Percentiles rank a stretch among this genome's conserved stretches.
phyloP scores from a whole-genome alignment of 2,797 vertebrate species.

The Muscicapa striata region DNA sequence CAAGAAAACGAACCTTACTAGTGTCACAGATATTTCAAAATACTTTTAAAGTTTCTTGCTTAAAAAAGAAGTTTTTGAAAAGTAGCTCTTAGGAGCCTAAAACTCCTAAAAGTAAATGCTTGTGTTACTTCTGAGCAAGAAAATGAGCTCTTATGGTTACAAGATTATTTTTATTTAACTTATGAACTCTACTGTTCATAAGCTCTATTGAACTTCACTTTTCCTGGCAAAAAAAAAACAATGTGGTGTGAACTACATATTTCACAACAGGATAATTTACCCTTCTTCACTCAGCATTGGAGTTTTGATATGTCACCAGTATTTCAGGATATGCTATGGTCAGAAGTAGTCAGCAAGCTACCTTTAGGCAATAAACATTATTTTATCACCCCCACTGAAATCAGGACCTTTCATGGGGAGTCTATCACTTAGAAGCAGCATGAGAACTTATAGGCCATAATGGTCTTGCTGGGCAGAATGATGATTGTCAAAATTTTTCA shows the following conservation, averaged over 20 bases:
- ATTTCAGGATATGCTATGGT: background rate
- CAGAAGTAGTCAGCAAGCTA: background rate
- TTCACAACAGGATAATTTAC: background rate
- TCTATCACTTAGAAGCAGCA: background rate
- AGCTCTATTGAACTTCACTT: background rate
- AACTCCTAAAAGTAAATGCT: background rate
- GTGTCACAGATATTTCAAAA: background rate
- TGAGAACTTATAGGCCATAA: background rate
- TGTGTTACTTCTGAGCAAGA: background rate
- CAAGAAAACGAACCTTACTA: background rate
- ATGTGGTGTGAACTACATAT: background rate
- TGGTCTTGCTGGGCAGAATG: background rate
- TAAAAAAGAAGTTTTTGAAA: background rate
- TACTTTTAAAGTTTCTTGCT: background rate
- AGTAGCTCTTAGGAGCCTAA: background rate
- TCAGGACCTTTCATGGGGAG: fast-evolving
- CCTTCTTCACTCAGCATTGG: background rate
- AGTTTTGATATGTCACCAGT: background rate
- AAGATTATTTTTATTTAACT: background rate
- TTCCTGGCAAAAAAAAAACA: background rate
- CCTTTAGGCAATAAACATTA: background rate
- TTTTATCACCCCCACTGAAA: background rate
- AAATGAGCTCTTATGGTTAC: background rate
- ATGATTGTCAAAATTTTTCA: background rate
- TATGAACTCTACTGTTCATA: background rate